phyloP scores from a whole-genome alignment of 2,113 vertebrate genomes.

The Gasterosteus aculeatus region DNA sequence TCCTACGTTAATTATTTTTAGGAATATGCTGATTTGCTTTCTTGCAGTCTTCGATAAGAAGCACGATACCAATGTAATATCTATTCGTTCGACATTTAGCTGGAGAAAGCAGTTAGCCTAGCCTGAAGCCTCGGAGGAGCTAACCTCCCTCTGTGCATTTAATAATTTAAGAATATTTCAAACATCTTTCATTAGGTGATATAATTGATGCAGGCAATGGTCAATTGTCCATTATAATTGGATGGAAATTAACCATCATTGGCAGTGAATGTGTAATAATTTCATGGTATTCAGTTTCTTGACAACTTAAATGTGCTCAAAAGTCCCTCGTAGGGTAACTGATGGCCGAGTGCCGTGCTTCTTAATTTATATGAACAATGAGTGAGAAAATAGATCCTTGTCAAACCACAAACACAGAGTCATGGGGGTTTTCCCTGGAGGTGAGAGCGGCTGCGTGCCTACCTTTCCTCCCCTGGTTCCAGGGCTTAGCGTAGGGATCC shows the following conservation, averaged over 20 bases:
- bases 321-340: background rate
- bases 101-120: background rate
- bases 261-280: background rate
- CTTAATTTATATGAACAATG: background rate
- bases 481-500: slow-evolving; percentile 87
- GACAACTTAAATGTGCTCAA: background rate
- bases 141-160: background rate
- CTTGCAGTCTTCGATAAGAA: background rate
- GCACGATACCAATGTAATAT: background rate
- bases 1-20: background rate
- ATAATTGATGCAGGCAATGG: background rate
- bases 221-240: background rate
- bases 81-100: background rate
- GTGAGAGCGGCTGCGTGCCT: slow-evolving; percentile 7
- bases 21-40: background rate
- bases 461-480: slow-evolving; percentile 89
- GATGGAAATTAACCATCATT: background rate
- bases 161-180: background rate
- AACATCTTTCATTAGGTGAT: background rate
- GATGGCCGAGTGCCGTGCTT: background rate
- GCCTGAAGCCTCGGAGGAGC: background rate
- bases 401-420: background rate
- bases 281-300: background rate
- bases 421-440: background rate
- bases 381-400: background rate